A percentile compares a stretch with the other conserved stretches of the same genome.
phyloP scores from a whole-genome alignment of 64 coral and sea anemone genomes.

The Actinia tenebrosa region DNA sequence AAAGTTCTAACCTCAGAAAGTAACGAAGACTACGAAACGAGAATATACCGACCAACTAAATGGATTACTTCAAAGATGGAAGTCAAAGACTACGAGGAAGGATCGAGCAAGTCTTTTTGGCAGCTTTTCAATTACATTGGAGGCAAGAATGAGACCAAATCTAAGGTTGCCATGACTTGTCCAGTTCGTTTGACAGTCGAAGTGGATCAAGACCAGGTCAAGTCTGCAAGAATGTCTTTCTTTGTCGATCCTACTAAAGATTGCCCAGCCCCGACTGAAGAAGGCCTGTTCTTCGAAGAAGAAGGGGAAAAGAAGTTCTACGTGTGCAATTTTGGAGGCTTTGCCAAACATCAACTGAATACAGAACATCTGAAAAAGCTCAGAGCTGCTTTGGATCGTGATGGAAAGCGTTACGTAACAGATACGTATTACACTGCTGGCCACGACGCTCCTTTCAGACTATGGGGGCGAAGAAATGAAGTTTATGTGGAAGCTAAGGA shows the following conservation, averaged over 20 bases:
- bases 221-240: slow-evolving; percentile 30
- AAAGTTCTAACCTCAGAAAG: slow-evolving; percentile 29
- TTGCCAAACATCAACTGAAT: slow-evolving; percentile 42
- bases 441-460: slow-evolving; percentile 39
- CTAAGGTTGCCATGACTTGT: slow-evolving; percentile 43
- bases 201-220: slow-evolving; percentile 15
- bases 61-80: slow-evolving; percentile 35
- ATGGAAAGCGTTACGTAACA: slow-evolving; percentile 38
- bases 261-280: slow-evolving; percentile 31
- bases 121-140: slow-evolving; percentile 58
- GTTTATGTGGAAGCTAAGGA: too few relatives aligned
- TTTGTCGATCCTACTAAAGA: slow-evolving; percentile 13
- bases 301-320: slow-evolving; percentile 34
- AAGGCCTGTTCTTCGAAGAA: slow-evolving; percentile 25
- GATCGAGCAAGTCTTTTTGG: slow-evolving; percentile 29
- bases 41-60: slow-evolving; percentile 29
- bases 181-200: slow-evolving; percentile 28
- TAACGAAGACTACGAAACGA: slow-evolving; percentile 42
- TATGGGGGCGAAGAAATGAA: slow-evolving; percentile 51
- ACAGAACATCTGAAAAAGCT: slow-evolving; percentile 25
- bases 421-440: slow-evolving; percentile 36
- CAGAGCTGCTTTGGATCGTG: slow-evolving; percentile 23
- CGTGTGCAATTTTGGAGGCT: slow-evolving; percentile 34
- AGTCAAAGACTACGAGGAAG: neutral
- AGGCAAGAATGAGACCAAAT: slow-evolving; percentile 44